Base-by-base conservation (phyloP, 64 coral and sea anemone genomes). In the Catalaphyllia jardinei region DNA sequence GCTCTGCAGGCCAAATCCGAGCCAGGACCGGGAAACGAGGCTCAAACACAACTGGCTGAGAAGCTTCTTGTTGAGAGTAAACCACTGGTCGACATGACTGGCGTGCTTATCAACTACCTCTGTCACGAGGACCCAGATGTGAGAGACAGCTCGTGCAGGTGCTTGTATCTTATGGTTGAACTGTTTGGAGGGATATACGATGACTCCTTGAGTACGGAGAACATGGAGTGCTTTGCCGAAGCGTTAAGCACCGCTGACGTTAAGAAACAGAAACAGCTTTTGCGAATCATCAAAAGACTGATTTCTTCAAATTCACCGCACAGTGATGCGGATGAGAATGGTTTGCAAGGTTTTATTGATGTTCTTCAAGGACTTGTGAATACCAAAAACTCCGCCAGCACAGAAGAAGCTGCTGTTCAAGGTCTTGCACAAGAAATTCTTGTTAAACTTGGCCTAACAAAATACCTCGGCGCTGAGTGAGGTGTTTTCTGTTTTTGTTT, bases 71-170 rank as follows among this genome's bases (percentile, higher is more conserved):
- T 93, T 15, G 88, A 95, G 28, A 95, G 93, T 60, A 99, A 90
- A 89, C 97, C 97, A 51, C 82, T 99, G 12, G 88, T 92, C 35
- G 97, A 99, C 9, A 62, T 99, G 59, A 99, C 93, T 54, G 97
- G 97, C 4, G 71, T 95, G 15, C 79, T 99, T 52, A 93, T 99
- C 42, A 95, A 92, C 72, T 93, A 93, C 29, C 91, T 99, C 0
- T 80, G 88, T 57, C 79, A 91, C 35, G 77, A 90, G 71, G 97
- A 99, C 54, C 60, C 50, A 4, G 90, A 99, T 17, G 88, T 99
- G 15, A 88, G 88, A 24, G 97, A 99, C 33, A 90, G 87, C 76
- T 77, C 97, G 15, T 93, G 91, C 14, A 91, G 87, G 20, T 88
- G 90, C 61, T 82, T 99, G 29, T 99, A 99, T 29, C 91, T 95